A percentile compares a stretch with the other conserved stretches of the same genome.
These are phyloP conservation scores for Apotomis turbidana DNA, from an alignment of 2,888 invertebrate species.

Conservation along the genomic window DNA sequence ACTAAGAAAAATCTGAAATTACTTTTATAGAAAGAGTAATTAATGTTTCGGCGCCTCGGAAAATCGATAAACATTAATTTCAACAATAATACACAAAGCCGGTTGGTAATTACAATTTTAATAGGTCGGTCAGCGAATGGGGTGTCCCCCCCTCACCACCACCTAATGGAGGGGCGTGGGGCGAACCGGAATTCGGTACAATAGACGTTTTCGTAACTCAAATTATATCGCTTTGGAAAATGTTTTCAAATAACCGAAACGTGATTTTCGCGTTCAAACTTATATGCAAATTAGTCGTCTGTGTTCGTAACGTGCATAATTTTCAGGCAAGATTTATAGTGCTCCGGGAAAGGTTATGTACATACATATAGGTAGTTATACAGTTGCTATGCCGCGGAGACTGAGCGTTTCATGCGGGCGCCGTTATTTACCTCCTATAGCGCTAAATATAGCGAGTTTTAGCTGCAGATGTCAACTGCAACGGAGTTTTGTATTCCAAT, in stretches of 20 bases:
- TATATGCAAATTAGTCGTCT: conserved; percentile 37
- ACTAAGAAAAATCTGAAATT: background rate
- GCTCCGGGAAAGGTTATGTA: conserved; percentile 6
- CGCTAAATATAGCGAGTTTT: conserved; percentile 20
- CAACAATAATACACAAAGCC: conserved; percentile 72
- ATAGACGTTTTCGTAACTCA: conserved; percentile 66
- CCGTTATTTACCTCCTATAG: conserved; percentile 11
- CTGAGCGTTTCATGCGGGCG: conserved; percentile 1
- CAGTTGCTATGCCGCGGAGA: conserved; percentile 15
- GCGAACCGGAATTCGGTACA: conserved; percentile 60
- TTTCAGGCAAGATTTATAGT: conserved; percentile 18
- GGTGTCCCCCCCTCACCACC: conserved; percentile 46
- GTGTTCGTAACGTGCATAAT: conserved; percentile 30
- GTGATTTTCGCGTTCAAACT: conserved; percentile 49
- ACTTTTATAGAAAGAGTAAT: conserved; percentile 22
- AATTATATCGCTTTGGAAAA: conserved; percentile 69
- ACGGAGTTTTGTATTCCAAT: conserved; percentile 7
- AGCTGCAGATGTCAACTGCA: conserved; percentile 10
- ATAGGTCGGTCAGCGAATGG: conserved; percentile 73
- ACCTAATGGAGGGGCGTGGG: conserved; percentile 45
- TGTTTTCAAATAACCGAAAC: conserved; percentile 56
- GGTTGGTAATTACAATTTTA: conserved; percentile 78
- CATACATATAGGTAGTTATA: background rate
- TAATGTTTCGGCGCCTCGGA: conserved; percentile 41
- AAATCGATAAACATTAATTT: conserved; percentile 71